Percentiles rank a stretch among this genome's conserved stretches.
phyloP scores from a whole-genome alignment of 1,140 invertebrate genomes.

The Drosophila erecta region DNA sequence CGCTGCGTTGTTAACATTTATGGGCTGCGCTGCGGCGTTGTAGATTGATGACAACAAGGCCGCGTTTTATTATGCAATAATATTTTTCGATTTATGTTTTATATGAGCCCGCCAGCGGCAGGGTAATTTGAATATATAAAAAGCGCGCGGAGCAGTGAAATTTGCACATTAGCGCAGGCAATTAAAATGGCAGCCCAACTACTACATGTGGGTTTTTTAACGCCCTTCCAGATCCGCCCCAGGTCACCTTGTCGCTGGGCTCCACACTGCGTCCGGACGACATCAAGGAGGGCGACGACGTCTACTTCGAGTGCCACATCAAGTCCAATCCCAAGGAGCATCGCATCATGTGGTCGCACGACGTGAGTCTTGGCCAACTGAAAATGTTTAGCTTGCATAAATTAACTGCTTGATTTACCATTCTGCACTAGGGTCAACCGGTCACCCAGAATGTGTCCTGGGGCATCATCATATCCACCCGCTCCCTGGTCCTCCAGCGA shows the following conservation, averaged over 20 bases:
- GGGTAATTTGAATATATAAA: conserved; percentile 46
- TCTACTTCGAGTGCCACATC: conserved; percentile 96
- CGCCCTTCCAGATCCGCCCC: conserved; percentile 90
- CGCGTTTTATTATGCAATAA: conserved; percentile 76
- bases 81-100: conserved; percentile 78
- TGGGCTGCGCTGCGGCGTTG: conserved; percentile 42
- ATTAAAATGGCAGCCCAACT: conserved; percentile 60
- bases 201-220: conserved; percentile 18
- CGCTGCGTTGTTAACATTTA: conserved; percentile 76
- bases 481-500: conserved; percentile 93
- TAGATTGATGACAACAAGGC: conserved; percentile 30
- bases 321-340: conserved; percentile 93
- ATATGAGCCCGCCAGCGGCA: conserved; percentile 40
- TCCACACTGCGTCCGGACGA: conserved; percentile 93
- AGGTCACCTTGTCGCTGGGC: conserved; percentile 92
- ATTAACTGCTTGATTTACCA: conserved; percentile 27
- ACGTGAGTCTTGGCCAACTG: conserved; percentile 88
- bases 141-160: conserved; percentile 13
- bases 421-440: conserved; percentile 87
- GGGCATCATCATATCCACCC: conserved; percentile 93
- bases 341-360: conserved; percentile 94
- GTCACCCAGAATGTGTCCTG: conserved; percentile 93
- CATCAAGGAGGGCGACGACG: conserved; percentile 96
- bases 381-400: background rate
- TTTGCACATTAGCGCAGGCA: conserved; percentile 66